phyloP scores from a whole-genome alignment of 2,113 vertebrate species.

The Microcebus griseorufus region DNA sequence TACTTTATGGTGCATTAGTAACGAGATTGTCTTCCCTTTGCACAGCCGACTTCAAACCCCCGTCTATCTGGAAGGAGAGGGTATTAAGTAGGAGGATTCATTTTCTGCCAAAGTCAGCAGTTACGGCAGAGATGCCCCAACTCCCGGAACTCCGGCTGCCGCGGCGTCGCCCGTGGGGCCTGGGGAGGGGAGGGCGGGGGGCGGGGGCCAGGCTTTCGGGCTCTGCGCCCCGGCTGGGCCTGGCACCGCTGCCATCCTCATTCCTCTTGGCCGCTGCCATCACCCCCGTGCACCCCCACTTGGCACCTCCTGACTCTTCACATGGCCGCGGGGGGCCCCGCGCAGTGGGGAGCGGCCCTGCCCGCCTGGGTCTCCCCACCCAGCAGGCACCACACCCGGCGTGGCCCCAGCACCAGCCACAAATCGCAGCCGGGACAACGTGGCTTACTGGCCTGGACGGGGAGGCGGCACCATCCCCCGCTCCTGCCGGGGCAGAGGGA shows the following conservation, averaged over 20 bases:
- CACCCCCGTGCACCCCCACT: accelerated
- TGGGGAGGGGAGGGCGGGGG: not conserved
- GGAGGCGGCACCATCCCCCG: not conserved
- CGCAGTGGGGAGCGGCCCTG: constrained; percentile 36
- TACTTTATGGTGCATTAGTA: constrained; percentile 73
- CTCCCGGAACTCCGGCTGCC: not conserved
- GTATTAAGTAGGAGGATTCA: constrained; percentile 59
- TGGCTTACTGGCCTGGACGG: not conserved
- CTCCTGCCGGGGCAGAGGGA: not conserved
- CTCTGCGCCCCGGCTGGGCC: not conserved
- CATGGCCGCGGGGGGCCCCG: constrained; percentile 46
- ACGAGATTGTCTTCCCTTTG: constrained; percentile 69
- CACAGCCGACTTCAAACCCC: constrained; percentile 38
- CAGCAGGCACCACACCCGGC: not conserved
- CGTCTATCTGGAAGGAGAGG: constrained; percentile 30
- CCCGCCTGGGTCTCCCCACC: not conserved
- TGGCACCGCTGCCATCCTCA: accelerated
- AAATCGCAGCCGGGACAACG: not conserved
- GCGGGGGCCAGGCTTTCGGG: not conserved
- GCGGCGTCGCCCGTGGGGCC: not conserved
- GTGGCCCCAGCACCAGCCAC: accelerated
- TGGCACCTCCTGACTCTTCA: constrained; percentile 56
- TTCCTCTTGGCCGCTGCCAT: not conserved
- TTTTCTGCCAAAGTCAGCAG: constrained; percentile 76
- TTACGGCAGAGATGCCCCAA: not conserved